Conservation (phyloP, 2,888 invertebrate genomes). For the Falcaria lacertinaria region DNA sequence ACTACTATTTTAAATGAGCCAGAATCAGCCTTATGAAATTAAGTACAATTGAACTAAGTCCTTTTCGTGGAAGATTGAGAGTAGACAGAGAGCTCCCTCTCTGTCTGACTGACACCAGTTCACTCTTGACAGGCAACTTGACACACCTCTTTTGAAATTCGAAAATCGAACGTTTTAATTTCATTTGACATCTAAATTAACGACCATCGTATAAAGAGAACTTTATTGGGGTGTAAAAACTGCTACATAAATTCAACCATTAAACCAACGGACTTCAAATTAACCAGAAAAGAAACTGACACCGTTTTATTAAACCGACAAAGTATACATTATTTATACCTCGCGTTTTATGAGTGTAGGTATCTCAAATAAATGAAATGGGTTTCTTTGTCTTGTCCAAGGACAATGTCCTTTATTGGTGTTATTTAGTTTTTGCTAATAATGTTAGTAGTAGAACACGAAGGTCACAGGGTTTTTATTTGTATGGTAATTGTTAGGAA, state of each 20-base stretch:
- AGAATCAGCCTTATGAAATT: too few relatives aligned
- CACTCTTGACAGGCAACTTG: too few relatives aligned
- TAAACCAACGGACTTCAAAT: conserved; percentile 65
- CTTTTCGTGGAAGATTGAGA: too few relatives aligned
- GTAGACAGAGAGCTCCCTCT: too few relatives aligned
- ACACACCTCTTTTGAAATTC: too few relatives aligned
- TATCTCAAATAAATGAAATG: conserved; percentile 10
- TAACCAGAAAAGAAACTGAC: conserved; percentile 62
- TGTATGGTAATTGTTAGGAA: too few relatives aligned
- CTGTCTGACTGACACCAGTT: too few relatives aligned
- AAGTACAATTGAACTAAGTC: too few relatives aligned
- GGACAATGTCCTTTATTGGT: not conserved
- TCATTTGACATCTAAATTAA: conserved; percentile 62
- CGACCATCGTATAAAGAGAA: conserved; percentile 60
- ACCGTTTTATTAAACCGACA: conserved; percentile 23
- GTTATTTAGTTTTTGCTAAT: not conserved
- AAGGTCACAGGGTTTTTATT: too few relatives aligned
- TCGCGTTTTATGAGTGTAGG: conserved; percentile 4
- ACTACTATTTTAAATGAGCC: too few relatives aligned
- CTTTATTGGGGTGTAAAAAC: conserved; percentile 69
- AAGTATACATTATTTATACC: conserved; percentile 26
- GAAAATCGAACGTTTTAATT: conserved; percentile 47
- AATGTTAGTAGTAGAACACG: too few relatives aligned
- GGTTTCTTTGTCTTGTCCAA: conserved; percentile 7
- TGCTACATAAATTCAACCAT: conserved; percentile 61